These are phyloP conservation scores for Puffinus mauretanicus DNA, from an alignment of 2,113 vertebrate genomes.

Conservation along the genomic window DNA sequence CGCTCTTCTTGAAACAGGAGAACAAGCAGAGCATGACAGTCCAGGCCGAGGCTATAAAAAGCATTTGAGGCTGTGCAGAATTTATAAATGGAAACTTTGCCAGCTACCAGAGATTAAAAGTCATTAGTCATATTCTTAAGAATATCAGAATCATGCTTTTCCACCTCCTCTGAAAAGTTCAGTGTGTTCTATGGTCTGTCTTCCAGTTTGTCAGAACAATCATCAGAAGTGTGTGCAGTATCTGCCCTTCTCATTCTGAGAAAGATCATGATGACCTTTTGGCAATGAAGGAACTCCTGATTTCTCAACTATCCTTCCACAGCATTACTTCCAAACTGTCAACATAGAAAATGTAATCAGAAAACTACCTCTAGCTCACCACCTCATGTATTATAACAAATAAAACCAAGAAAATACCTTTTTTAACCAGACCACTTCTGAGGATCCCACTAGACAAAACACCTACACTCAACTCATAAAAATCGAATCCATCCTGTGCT, in stretches of 20 bases:
- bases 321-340: neutral
- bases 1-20: neutral
- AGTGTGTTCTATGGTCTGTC: neutral
- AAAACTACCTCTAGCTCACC: neutral
- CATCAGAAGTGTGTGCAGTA: neutral
- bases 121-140: neutral
- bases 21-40: neutral
- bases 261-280: neutral
- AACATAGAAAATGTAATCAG: neutral
- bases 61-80: neutral
- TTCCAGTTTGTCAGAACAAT: neutral
- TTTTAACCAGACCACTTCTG: neutral
- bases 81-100: neutral
- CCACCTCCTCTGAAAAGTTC: neutral
- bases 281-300: neutral
- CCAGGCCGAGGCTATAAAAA: neutral
- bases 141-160: neutral
- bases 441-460: neutral
- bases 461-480: neutral
- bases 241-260: neutral
- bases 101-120: neutral
- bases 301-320: neutral
- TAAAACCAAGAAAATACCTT: neutral
- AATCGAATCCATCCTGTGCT: neutral
- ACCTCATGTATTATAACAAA: neutral